Evolutionary conservation across 1,140 invertebrate genomes (phyloP), one percentile per base, ranked within the genome.

Genomic region (Gonioctena quinquepunctata): DNA sequence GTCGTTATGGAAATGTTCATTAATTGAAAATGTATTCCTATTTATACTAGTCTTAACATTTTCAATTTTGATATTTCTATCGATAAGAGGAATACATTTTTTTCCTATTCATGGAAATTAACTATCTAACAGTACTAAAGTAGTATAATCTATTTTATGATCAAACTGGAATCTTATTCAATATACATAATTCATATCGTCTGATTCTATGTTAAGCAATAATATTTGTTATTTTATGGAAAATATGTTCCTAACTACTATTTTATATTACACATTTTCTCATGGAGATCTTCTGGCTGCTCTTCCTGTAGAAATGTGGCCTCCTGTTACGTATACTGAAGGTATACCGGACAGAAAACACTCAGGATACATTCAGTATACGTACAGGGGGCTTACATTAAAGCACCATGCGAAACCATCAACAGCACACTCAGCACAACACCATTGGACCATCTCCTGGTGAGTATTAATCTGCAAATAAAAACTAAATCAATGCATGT

Each of bases 321-420:
- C 92, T 94, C 94, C 94, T 96, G 94, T 95, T 96, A 96, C 95
- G 95, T 96, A 96, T 96, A 96, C 94, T 95, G 94, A 96, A 96
- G 94, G 95, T 96, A 96, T 96, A 96, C 95, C 95, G 94, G 94
- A 96, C 92, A 94, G 90, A 91, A 92, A 89, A 89, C 93, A 95
- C 94, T 96, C 95, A 96, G 95, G 94, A 96, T 96, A 96, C 94
- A 96, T 96, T 96, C 94, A 96, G 95, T 96, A 96, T 96, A 96
- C 95, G 94, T 96, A 92, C 93, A 96, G 93, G 94, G 92, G 89
- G 92, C 91, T 90, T 90, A 91, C 91, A 88, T 87, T 84, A 69
- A 63, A 54, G n/a, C 70, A 52, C 6, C 72, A 59, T 48, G 22
- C 13, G 56, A 61, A 56, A 33, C 23, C 11, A 52, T 59, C 65